These are phyloP conservation scores for Halictus rubicundus DNA, from an alignment of 1,140 invertebrate species.

Conservation along the genomic window DNA sequence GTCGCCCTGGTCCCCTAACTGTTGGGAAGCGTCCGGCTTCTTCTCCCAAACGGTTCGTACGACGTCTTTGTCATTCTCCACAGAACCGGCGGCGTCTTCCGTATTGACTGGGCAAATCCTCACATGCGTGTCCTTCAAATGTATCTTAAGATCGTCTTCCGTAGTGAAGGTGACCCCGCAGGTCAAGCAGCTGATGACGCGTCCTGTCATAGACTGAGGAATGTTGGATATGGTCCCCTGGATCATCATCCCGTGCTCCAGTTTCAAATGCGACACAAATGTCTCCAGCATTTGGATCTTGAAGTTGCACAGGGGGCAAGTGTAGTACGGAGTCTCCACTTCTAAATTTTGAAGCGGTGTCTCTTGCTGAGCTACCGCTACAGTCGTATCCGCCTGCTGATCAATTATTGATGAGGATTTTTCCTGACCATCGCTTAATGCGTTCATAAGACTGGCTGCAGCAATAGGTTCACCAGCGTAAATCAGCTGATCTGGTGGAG, in stretches of 20 bases:
- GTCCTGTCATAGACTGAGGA: no score
- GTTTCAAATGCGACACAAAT: conserved; percentile 26
- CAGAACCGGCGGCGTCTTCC: background rate
- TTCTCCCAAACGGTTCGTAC: background rate
- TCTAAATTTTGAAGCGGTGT: background rate
- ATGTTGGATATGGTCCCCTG: no score
- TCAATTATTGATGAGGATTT: background rate
- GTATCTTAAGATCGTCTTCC: background rate
- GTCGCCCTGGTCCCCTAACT: no score
- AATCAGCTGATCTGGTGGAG: no score
- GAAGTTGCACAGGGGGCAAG: conserved; percentile 30
- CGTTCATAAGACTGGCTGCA: background rate
- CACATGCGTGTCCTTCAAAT: background rate
- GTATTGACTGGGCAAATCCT: no score
- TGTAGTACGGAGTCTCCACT: background rate
- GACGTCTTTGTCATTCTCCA: background rate
- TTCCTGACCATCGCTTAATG: background rate
- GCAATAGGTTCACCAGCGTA: background rate
- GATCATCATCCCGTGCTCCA: background rate
- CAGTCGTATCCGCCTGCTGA: no score
- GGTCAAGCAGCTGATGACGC: background rate
- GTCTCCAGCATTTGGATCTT: conserved; percentile 5
- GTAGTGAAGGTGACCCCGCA: background rate
- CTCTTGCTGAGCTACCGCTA: no score
- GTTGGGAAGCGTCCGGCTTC: no score